Evolutionary conservation across 53 echinoderm and acorn worm genomes (phyloP), one percentile per base, ranked within the genome.

Genomic region (Luidia sarsii): DNA sequence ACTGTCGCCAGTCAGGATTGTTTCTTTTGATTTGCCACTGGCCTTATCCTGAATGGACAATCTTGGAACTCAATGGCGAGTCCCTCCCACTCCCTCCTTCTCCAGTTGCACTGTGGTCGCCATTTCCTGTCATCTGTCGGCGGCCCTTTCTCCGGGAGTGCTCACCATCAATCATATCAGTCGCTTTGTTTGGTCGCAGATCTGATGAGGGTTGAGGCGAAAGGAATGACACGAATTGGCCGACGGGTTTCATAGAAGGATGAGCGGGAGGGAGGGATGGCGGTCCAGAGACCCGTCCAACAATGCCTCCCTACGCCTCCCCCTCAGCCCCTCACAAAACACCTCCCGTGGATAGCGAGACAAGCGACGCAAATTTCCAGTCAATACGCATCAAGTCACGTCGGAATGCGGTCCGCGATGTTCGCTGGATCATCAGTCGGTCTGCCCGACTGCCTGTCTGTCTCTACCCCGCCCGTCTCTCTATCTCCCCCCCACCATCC

Each of bases 131-230:
- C n/a, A n/a, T n/a, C n/a, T n/a, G n/a, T n/a, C n/a, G n/a, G n/a
- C n/a, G 51, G 51, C 19, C 19, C 51, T 11, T 9, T 16, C 3
- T n/a, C 11, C 18, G 13, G 3, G 3, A 14, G 33, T 33, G 5
- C 25, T 50, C 19, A 72, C 72, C 56, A 56, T 72, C 72, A 72
- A 72, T 72, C 56, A 72, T 72, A 72, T 72, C 72, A 72, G 46
- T 38, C 24, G 55, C 32, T 55, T 70, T 32, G 32, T 35, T 72
- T 49, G 53, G 1, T 53, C 55, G 34, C 35, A 38, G 72, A 72
- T 72, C 72, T 72, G 72, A 72, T 72, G 72, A 36, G 35, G 20
- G 18, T 2, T 33, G 41, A 41, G 41, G 41, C 41, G 6, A 41
- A 11, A n/a, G n/a, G n/a, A 1, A 13, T 57, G 59, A 57, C 59